Percentiles rank a stretch among this genome's conserved stretches.
These are phyloP conservation scores for Threskiornis aethiopicus DNA, from an alignment of 2,797 vertebrate species.

Conservation along the genomic window DNA sequence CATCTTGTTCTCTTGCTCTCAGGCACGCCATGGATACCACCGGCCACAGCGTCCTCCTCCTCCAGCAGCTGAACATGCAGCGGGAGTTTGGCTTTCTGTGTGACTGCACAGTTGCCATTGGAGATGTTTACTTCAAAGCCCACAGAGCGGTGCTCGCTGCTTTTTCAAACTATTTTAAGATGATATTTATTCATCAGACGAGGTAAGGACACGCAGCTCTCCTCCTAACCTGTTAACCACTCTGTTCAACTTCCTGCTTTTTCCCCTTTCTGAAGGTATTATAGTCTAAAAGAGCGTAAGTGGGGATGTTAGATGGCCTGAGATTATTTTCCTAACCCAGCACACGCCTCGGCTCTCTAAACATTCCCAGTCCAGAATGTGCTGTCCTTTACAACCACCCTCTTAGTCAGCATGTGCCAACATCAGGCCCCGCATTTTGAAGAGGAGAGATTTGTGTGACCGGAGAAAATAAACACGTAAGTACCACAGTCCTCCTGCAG, in stretches of 20 bases:
- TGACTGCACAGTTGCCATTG: slow-evolving; percentile 97
- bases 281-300: background rate
- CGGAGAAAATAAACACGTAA: background rate
- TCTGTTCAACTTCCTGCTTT: background rate
- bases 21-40: slow-evolving; percentile 86
- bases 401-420: background rate
- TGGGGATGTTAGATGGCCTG: background rate
- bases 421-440: background rate
- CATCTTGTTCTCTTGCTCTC: background rate
- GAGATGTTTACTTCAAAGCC: slow-evolving; percentile 98
- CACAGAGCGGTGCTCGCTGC: slow-evolving; percentile 95
- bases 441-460: background rate
- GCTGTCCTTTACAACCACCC: background rate
- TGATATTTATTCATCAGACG: slow-evolving; percentile 99
- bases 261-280: background rate
- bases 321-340: background rate
- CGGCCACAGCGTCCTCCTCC: slow-evolving; percentile 91
- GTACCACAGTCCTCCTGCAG: background rate
- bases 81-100: slow-evolving; percentile 97
- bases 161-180: slow-evolving; percentile 99
- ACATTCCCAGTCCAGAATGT: background rate
- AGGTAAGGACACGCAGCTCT: slow-evolving; percentile 78
- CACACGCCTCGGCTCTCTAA: background rate
- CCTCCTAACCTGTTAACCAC: background rate
- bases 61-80: slow-evolving; percentile 97